Evolutionary conservation across 2,888 invertebrate species (phyloP), one percentile per base, ranked within the genome.

Genomic region (Erynnis tages): DNA sequence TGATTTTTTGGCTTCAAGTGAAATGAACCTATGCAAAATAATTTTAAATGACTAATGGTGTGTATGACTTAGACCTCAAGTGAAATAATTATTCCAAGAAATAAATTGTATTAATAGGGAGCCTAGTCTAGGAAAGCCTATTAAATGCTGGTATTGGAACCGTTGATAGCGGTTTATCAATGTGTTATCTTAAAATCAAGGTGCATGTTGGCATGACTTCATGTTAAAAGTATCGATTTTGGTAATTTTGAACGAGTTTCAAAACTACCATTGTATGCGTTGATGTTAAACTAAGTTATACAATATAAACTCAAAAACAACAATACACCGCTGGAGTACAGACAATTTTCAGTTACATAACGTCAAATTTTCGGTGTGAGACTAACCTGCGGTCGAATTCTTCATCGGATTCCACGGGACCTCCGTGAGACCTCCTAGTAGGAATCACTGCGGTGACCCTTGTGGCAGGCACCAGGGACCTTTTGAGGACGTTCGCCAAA

Each of bases 311-410:
- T 1, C 2, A 23, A 7, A 10, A 11, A 14, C 10, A 30, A 14
- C 38, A 14, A 37, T 14, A 17, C 13, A 14, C 5, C 13, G 13
- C 17, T 29, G 21, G 17, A n/a, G n/a, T 30, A 19, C 40, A 38
- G n/a, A 37, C 30, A 30, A 49, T 49, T 32, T 48, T 41, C 34
- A 50, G 41, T 87, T 86, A 90, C 88, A 90, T 91, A 90, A 91
- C 85, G 79, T 85, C 79, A 85, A 73, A 60, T 58, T 60, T 62
- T 60, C 60, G 60, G 23, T 27, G 6, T 27, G 44, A 11, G 59
- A 58, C 82, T 87, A 86, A 91, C 86, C 93, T 93, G 65, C 91
- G 85, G 82, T 97, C 97, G 82, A 97, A 97, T 72, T 96, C 94
- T 71, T 95, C 96, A 59, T 96, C 96, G 29, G 94, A 92, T 82